These are phyloP conservation scores for Galerucella pusilla DNA, from an alignment of 2,888 invertebrate species.

Conservation along the genomic window DNA sequence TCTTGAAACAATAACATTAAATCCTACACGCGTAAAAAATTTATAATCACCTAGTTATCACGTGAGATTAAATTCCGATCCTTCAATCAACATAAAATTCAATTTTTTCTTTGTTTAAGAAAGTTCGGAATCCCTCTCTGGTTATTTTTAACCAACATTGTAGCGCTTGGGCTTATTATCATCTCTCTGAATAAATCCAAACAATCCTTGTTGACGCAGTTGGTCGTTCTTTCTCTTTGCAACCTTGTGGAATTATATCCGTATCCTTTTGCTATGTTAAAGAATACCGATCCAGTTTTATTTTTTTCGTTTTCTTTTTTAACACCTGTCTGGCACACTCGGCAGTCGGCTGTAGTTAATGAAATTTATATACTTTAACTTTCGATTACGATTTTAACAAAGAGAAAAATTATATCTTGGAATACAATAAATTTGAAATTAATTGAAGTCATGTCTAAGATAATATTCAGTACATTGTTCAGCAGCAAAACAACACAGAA, in stretches of 20 bases:
- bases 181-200: slow-evolving; percentile 59
- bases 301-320: slow-evolving; percentile 15
- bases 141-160: background rate
- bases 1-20: too few relatives aligned
- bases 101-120: background rate
- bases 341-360: background rate
- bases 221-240: slow-evolving; percentile 51
- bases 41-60: too few relatives aligned
- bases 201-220: slow-evolving; percentile 60
- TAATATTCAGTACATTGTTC: too few relatives aligned
- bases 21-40: too few relatives aligned
- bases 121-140: slow-evolving; percentile 19
- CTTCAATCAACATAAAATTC: too few relatives aligned
- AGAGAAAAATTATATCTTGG: background rate
- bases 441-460: background rate
- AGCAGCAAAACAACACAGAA: too few relatives aligned
- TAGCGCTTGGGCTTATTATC: slow-evolving; percentile 56
- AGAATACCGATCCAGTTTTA: slow-evolving; percentile 9
- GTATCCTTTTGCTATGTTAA: slow-evolving; percentile 44
- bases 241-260: slow-evolving; percentile 48
- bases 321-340: slow-evolving; percentile 6
- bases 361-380: background rate
- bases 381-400: background rate
- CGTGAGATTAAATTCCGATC: too few relatives aligned
- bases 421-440: background rate